Evolutionary conservation across 2,888 invertebrate species (phyloP).

Genomic region (Abrostola tripartita): DNA sequence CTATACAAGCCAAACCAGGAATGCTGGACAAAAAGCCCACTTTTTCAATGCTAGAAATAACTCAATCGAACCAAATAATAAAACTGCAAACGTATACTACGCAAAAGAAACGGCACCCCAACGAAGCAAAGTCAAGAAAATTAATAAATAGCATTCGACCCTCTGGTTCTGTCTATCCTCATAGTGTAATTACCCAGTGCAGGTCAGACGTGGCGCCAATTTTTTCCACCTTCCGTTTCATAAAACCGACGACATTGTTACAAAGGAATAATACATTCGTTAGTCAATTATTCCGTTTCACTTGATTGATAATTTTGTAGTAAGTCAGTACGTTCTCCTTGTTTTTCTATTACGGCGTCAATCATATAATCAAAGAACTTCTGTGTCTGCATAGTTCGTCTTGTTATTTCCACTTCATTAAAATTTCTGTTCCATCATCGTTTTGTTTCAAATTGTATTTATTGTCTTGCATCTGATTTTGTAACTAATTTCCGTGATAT

Average conservation of each 20-base stretch:
- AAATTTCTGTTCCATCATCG: too few species aligned
- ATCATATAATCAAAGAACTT: not conserved
- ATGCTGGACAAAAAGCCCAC: not conserved
- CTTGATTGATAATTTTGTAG: constrained; percentile 43
- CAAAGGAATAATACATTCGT: constrained; percentile 27
- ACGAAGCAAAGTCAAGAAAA: constrained; percentile 41
- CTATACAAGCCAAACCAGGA: not conserved
- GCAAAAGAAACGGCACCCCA: constrained; percentile 14
- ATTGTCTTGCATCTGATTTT: too few species aligned
- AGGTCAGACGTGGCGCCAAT: constrained; percentile 53
- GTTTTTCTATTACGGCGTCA: constrained; percentile 15
- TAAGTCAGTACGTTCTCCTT: not conserved
- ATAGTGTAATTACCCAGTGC: constrained; percentile 32
- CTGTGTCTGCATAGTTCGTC: too few species aligned
- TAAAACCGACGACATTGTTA: constrained; percentile 30
- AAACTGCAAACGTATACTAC: not conserved
- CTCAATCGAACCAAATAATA: constrained; percentile 1
- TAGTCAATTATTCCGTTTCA: constrained; percentile 44
- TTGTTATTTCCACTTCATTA: too few species aligned
- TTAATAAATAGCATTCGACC: constrained; percentile 31
- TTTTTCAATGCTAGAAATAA: not conserved
- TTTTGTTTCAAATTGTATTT: too few species aligned
- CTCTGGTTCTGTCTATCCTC: constrained; percentile 23
- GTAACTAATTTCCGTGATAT: too few species aligned
- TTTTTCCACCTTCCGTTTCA: constrained; percentile 35